A percentile compares a stretch with the other conserved stretches of the same genome.
These are phyloP conservation scores for Lissocephala sabroskyi DNA, from an alignment of 2,888 invertebrate genomes.

Conservation along the genomic window DNA sequence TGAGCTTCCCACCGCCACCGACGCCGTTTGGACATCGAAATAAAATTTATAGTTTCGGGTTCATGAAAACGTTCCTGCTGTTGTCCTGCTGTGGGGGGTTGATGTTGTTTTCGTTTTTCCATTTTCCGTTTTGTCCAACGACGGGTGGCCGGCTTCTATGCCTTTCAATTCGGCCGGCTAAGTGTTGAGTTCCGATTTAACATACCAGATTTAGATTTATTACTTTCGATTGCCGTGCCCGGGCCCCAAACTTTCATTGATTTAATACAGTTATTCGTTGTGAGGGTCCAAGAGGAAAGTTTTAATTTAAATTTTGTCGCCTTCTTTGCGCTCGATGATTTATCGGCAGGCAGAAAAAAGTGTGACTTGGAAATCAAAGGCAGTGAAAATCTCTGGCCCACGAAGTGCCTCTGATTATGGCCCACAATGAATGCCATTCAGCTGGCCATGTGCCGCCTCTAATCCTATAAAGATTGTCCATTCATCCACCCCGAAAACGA, in stretches of 20 bases:
- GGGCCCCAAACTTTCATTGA: slow-evolving; percentile 41
- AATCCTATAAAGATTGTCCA: slow-evolving; percentile 34
- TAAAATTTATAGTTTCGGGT: slow-evolving; percentile 60
- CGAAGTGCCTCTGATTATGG: too few species aligned
- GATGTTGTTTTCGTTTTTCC: slow-evolving; percentile 22
- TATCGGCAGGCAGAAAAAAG: neutral
- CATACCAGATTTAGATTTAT: slow-evolving; percentile 54
- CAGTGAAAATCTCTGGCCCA: too few species aligned
- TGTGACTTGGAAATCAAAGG: too few species aligned
- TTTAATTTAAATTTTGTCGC: slow-evolving; percentile 46
- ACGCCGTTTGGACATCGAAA: slow-evolving; percentile 26
- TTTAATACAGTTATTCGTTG: slow-evolving; percentile 60
- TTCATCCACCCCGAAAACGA: slow-evolving; percentile 7
- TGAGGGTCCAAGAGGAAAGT: slow-evolving; percentile 33
- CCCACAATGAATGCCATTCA: too few species aligned
- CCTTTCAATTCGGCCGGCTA: slow-evolving; percentile 48
- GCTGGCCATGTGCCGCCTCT: slow-evolving; percentile 22
- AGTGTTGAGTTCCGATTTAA: slow-evolving; percentile 36
- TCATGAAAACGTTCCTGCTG: slow-evolving; percentile 28
- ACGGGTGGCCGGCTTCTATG: slow-evolving; percentile 18
- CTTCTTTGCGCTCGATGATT: neutral
- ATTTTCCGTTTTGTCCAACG: slow-evolving; percentile 18
- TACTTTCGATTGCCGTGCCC: slow-evolving; percentile 54
- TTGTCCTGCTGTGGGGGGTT: slow-evolving; percentile 24
- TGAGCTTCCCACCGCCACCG: slow-evolving; percentile 38